Conservation (phyloP, 2,888 invertebrate genomes). For the Ochropacha duplaris region DNA sequence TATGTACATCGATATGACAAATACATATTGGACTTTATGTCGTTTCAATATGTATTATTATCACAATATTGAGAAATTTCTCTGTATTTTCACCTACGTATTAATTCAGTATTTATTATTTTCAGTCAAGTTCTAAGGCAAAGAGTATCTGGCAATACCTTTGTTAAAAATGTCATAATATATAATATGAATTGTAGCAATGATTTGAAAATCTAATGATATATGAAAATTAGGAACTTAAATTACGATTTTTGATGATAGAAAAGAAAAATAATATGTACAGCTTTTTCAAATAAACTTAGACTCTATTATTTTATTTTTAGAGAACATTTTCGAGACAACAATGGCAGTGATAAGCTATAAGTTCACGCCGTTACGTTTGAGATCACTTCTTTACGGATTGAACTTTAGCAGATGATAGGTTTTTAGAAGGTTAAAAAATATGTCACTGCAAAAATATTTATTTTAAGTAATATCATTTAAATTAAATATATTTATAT, state of each 20-base stretch:
- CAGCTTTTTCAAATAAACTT: slow-evolving; percentile 42
- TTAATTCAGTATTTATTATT: background rate
- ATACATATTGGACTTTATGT: background rate
- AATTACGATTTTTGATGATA: slow-evolving; percentile 16
- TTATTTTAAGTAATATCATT: slow-evolving; percentile 20
- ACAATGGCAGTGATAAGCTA: slow-evolving; percentile 60
- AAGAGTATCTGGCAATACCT: too few relatives aligned
- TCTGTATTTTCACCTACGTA: background rate
- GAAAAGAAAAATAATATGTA: slow-evolving; percentile 26
- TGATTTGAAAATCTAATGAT: background rate
- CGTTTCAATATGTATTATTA: background rate
- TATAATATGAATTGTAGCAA: background rate
- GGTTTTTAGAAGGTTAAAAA: slow-evolving; percentile 34
- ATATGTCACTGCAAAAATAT: slow-evolving; percentile 23
- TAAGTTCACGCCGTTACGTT: slow-evolving; percentile 49
- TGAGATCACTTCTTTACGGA: slow-evolving; percentile 76
- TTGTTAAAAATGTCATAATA: too few relatives aligned
- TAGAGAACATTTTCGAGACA: slow-evolving; percentile 51
- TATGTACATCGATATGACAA: background rate
- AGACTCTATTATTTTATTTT: slow-evolving; percentile 34
- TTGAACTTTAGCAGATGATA: slow-evolving; percentile 41
- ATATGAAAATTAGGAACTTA: background rate
- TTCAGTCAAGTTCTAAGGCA: background rate
- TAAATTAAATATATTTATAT: background rate
- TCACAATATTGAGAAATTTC: background rate